phyloP scores from a whole-genome alignment of 2,888 invertebrate species.

The Gortyna flavago region DNA sequence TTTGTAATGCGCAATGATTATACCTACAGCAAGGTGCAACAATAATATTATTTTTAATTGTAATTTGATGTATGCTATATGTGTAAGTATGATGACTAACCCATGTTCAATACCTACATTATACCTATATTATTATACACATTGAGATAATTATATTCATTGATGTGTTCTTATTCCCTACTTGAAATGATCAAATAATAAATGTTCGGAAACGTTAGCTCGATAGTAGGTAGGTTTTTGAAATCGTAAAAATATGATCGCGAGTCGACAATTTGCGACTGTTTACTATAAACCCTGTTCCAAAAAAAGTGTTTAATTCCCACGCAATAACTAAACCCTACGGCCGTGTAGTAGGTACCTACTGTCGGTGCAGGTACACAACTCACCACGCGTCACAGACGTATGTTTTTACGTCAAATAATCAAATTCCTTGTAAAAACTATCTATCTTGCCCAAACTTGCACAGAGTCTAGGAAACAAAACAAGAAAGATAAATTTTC shows the following conservation, averaged over 20 bases:
- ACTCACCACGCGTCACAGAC: too few species aligned
- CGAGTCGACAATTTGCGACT: neutral
- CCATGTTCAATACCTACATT: neutral
- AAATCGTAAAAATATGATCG: neutral
- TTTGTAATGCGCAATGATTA: neutral
- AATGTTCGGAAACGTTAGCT: neutral
- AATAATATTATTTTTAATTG: conserved; percentile 9
- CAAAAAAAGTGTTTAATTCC: too few species aligned
- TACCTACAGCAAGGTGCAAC: conserved; percentile 2
- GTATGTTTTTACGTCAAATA: too few species aligned
- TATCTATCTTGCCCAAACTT: too few species aligned
- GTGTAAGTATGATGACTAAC: neutral
- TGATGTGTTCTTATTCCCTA: neutral
- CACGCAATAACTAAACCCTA: too few species aligned
- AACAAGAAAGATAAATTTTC: too few species aligned
- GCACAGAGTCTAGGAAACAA: too few species aligned
- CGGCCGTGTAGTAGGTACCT: too few species aligned
- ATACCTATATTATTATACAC: neutral
- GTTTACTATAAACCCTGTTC: too few species aligned
- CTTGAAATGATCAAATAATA: neutral
- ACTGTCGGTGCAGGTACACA: too few species aligned
- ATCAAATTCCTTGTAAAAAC: too few species aligned
- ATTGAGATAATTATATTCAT: neutral
- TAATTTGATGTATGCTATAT: neutral
- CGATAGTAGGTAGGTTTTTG: neutral